phyloP scores from a whole-genome alignment of 2,888 invertebrate species.

The Phortica okadai region DNA sequence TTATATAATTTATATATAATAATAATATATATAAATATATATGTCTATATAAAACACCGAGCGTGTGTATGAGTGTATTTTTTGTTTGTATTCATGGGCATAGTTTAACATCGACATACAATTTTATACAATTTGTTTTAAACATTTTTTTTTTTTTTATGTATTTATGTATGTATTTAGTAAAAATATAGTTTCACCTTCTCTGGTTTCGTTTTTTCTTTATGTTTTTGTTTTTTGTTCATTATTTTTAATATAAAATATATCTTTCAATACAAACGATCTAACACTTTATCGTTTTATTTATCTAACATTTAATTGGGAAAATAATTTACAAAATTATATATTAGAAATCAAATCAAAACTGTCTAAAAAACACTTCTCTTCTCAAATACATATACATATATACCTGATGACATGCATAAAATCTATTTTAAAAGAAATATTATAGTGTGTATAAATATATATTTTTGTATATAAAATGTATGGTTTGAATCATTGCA shows the following conservation, averaged over 20 bases:
- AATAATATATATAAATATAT: constrained; percentile 14
- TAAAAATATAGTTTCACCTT: constrained; percentile 28
- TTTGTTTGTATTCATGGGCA: constrained; percentile 24
- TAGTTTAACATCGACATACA: constrained; percentile 26
- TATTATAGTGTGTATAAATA: no score
- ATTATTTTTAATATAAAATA: constrained; percentile 31
- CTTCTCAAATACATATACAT: constrained; percentile 26
- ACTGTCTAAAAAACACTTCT: not conserved
- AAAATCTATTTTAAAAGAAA: not conserved
- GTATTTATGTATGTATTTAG: constrained; percentile 33
- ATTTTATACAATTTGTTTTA: constrained; percentile 15
- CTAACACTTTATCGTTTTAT: constrained; percentile 27
- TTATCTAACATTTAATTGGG: not conserved
- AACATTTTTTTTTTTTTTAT: constrained; percentile 6
- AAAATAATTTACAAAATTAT: constrained; percentile 14
- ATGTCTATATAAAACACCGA: constrained; percentile 50
- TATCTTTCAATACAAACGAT: constrained; percentile 39
- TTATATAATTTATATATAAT: constrained; percentile 44
- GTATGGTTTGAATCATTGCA: no score
- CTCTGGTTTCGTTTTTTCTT: constrained; percentile 14
- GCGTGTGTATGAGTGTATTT: constrained; percentile 39
- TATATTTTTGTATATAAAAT: no score
- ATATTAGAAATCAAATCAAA: not conserved
- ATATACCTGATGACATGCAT: constrained; percentile 12
- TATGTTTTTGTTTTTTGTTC: constrained; percentile 29